Percentiles rank a stretch among this genome's conserved stretches.
Conservation (phyloP, 2,113 vertebrate species). For the Tringa solitaria region DNA sequence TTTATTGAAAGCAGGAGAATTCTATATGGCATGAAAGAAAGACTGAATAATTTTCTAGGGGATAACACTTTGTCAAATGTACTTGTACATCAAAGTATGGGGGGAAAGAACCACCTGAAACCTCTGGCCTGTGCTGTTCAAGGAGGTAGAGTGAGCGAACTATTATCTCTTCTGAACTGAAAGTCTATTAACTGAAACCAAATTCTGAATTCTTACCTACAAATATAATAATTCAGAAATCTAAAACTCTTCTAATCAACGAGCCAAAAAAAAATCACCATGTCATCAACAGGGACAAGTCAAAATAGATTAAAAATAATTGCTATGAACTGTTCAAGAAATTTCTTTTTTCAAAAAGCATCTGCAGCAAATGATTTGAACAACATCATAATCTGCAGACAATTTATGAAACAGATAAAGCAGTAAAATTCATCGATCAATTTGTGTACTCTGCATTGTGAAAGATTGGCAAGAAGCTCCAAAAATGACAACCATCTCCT, state of each 20-base stretch:
- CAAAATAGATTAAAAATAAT: slow-evolving; percentile 4
- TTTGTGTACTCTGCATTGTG: not conserved
- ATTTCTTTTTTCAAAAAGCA: not conserved
- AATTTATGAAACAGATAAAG: not conserved
- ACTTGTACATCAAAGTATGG: not conserved
- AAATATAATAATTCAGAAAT: not conserved
- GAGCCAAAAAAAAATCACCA: not conserved
- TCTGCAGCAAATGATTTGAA: not conserved
- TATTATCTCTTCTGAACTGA: not conserved
- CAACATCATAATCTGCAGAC: not conserved
- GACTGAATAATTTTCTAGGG: slow-evolving; percentile 26
- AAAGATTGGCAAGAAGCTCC: not conserved
- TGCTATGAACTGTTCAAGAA: not conserved
- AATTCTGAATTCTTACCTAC: not conserved
- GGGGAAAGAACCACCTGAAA: not conserved
- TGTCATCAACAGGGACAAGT: not conserved
- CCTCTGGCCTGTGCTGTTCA: not conserved
- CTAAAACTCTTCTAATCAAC: not conserved
- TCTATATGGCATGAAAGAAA: slow-evolving; percentile 28
- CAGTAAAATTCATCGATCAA: not conserved
- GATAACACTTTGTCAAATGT: not conserved
- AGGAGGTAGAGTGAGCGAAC: not conserved
- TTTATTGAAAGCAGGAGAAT: slow-evolving; percentile 56
- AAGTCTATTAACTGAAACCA: not conserved
- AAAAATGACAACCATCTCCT: not conserved